Evolutionary conservation across 92 coral and sea anemone genomes (phyloP), one percentile per base, ranked within the genome.

Genomic region (Actinernus sp.): DNA sequence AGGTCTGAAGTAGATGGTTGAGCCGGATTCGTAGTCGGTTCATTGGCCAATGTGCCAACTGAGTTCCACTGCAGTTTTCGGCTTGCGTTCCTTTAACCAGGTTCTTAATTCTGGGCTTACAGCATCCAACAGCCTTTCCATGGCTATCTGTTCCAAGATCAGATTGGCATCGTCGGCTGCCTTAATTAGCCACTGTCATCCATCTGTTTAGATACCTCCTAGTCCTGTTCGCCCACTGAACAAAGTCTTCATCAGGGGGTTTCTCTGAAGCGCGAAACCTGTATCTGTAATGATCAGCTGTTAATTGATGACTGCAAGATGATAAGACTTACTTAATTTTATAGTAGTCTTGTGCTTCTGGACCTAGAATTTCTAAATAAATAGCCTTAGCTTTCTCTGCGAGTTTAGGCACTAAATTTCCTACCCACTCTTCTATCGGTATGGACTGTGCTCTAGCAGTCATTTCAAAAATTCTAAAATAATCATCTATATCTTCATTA

Each of bases 401-500:
- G 7, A 85, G 51, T 12, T 46, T 61, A 14, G 89, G 83, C 8
- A 75, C 53, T 23, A 82, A 58, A 61, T 63, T 75, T 1, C 83
- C 89, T 11, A 82, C 37, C 87, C 87, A 86, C 50, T 86, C 92
- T 19, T 41, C 46, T 26, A 37, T 34, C 2, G 92, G 87, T 10
- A 85, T 45, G 2, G 29, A 58, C 49, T 79, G 83, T 0, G 83
- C 79, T 47, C 41, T 73, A 16, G 83, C 92, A n/a, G 92, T 79
- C 92, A 79, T 78, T 55, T 86, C 87, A 61, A 86, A 79, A 18
- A 79, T 54, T n/a, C 79, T 21, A 33, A 86, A 70, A 56, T 46
- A 84, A 48, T 71, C 86, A 29, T 84, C 86, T 0, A 84, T 84
- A 36, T 78, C 85, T 47, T 78, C 81, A 13, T 31, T 48, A 33